A percentile compares a stretch with the other conserved stretches of the same genome.
phyloP scores from a whole-genome alignment of 2,888 invertebrate genomes.

The Apodemia duryi region DNA sequence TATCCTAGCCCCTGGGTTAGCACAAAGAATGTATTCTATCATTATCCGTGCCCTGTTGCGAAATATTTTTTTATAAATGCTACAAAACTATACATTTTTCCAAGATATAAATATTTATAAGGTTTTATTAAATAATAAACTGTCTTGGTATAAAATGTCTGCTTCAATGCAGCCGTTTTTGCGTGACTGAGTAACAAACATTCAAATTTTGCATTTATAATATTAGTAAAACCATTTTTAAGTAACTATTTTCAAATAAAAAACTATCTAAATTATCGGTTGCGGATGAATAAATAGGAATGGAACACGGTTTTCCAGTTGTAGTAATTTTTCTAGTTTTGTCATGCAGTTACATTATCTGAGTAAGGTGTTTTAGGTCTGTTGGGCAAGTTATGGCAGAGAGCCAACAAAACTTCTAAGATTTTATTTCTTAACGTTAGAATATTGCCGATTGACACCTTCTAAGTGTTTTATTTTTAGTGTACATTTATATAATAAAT shows the following conservation, averaged over 20 bases:
- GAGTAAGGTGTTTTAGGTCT: constrained; percentile 15
- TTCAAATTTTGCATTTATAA: too few species aligned
- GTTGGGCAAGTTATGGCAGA: constrained; percentile 9
- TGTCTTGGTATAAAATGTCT: too few species aligned
- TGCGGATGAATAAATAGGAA: background rate
- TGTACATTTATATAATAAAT: background rate
- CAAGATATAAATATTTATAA: too few species aligned
- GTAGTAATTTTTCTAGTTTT: constrained; percentile 13
- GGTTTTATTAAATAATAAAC: too few species aligned
- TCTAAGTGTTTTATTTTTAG: background rate
- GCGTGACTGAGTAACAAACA: too few species aligned
- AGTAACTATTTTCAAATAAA: background rate
- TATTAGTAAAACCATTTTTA: too few species aligned
- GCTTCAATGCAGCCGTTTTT: too few species aligned
- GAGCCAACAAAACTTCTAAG: constrained; percentile 12
- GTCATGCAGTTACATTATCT: constrained; percentile 9
- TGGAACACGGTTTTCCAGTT: background rate
- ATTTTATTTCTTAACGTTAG: constrained; percentile 11
- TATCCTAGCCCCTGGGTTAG: too few species aligned
- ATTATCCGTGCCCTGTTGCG: too few species aligned
- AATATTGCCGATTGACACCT: constrained; percentile 7
- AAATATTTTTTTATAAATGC: too few species aligned
- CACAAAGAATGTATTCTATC: too few species aligned
- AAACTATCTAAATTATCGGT: background rate
- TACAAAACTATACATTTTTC: too few species aligned